Evolutionary conservation across 2,888 invertebrate genomes (phyloP), one percentile per base, ranked within the genome.

Genomic region (Gastrophysa polygoni): DNA sequence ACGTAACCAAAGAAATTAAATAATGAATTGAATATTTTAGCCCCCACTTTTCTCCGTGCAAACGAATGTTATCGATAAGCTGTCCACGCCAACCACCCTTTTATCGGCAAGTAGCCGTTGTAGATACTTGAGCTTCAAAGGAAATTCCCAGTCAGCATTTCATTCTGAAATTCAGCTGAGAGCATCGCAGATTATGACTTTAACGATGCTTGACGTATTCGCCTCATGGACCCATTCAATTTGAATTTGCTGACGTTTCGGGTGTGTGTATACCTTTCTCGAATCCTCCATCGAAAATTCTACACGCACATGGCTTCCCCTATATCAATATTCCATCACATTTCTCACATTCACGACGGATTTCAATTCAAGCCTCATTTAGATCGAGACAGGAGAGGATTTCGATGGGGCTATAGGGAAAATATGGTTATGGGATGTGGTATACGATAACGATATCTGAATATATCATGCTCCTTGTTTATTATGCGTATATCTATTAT

Each of bases 201-300:
- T 60, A 56, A 60, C 60, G 48, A 48, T 60, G 49, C 60, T 55
- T 55, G 60, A 49, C 54, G 55, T 54, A 49, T 55, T 55, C 55
- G 43, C 49, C 46, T 60, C 54, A 55, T 17, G n/a, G 32, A 20
- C 24, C 43, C 49, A 55, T 55, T 60, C 60, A 55, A 56, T 60
- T 60, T 56, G 55, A 60, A 60, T 60, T 49, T 55, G 60, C 55
- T 56, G 60, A 56, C 60, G 55, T 48, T 55, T 60, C 60, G 28
- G 38, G n/a, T 51, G 32, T 56, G 21, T 56, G 34, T 34, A 56
- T 11, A 21, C 44, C 43, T 49, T 60, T 49, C 55, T n/a, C 11
- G 55, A 60, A 49, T 60, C 38, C n/a, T n/a, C 51, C 55, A 48
- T 55, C 48, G 55, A 56, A 38, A 49, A 55, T 55, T 60, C 54